A percentile compares a stretch with the other conserved stretches of the same genome.
These are phyloP conservation scores for Machimus rusticus DNA, from an alignment of 2,888 invertebrate genomes.

Conservation along the genomic window DNA sequence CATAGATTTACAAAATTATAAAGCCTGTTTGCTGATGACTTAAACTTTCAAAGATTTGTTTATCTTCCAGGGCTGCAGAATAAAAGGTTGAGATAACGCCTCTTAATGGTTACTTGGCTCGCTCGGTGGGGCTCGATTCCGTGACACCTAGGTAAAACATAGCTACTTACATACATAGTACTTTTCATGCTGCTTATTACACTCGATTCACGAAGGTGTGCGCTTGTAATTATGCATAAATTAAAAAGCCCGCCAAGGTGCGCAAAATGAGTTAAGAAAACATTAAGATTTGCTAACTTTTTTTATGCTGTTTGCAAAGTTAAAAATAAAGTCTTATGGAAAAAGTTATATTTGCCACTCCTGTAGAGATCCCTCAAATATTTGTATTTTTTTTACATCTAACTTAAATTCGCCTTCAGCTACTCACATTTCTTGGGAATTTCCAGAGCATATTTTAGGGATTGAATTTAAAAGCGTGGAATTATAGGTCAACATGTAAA, in stretches of 20 bases:
- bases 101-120: background rate
- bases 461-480: background rate
- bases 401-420: background rate
- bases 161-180: background rate
- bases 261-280: background rate
- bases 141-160: background rate
- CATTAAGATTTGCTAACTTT: background rate
- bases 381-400: background rate
- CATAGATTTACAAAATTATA: background rate
- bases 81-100: background rate
- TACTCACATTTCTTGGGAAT: background rate
- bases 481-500: background rate
- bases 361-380: background rate
- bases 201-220: background rate
- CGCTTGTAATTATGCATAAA: background rate
- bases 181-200: background rate
- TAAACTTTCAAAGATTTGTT: background rate
- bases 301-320: background rate
- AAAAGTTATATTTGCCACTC: background rate
- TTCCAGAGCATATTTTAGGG: background rate
- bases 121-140: background rate
- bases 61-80: background rate
- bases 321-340: background rate
- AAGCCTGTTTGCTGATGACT: background rate
- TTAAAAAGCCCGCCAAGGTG: background rate